phyloP scores from a whole-genome alignment of 2,888 invertebrate genomes.

The Cheilosia scutellata region DNA sequence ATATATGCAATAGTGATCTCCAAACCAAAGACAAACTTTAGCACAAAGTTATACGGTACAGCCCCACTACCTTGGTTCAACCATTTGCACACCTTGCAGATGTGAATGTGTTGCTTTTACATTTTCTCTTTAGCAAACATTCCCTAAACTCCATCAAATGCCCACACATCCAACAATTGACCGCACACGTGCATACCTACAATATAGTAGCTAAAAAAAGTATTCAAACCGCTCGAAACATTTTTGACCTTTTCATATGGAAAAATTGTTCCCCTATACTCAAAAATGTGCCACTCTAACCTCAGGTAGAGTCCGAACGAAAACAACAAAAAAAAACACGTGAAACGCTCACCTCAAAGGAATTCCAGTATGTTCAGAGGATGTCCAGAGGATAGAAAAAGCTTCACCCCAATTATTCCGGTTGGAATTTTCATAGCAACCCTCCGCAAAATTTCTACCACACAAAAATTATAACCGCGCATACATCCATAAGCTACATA shows the following conservation, averaged over 20 bases:
- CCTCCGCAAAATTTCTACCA: conserved; percentile 47
- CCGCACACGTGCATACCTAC: neutral
- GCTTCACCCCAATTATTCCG: conserved; percentile 62
- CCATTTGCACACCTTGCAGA: too few species aligned
- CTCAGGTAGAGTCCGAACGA: conserved; percentile 1
- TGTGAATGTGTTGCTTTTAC: too few species aligned
- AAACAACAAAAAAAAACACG: neutral
- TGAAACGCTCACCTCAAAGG: conserved; percentile 57
- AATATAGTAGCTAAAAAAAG: conserved; percentile 33
- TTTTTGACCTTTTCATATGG: conserved; percentile 69
- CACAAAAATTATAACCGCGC: conserved; percentile 65
- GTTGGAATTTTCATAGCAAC: conserved; percentile 62
- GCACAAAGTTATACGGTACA: too few species aligned
- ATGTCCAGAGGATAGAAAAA: neutral
- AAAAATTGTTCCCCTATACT: conserved; percentile 40
- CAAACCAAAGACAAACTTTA: too few species aligned
- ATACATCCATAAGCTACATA: conserved; percentile 2
- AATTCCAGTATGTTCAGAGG: conserved; percentile 54
- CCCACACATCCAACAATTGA: conserved; percentile 23
- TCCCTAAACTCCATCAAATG: conserved; percentile 51
- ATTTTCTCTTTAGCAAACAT: too few species aligned
- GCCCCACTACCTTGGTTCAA: too few species aligned
- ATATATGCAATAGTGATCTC: too few species aligned
- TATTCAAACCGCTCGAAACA: conserved; percentile 61
- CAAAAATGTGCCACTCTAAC: conserved; percentile 24